Conservation (phyloP, 2,888 invertebrate genomes). For the Urechis unicinctus region DNA sequence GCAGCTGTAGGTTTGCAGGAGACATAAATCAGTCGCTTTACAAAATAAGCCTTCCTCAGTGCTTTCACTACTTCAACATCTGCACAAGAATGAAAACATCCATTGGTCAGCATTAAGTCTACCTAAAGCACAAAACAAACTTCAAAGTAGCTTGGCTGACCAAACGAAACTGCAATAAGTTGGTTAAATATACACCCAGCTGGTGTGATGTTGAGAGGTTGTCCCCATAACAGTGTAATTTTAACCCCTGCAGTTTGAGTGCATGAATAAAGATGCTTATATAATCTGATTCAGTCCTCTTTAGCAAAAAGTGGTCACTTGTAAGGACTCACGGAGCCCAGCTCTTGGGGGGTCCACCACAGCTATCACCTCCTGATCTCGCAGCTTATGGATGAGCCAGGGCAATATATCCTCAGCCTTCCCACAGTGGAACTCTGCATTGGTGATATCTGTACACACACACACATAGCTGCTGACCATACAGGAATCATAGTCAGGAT, state of each 20-base stretch:
- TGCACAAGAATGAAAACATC: slow-evolving; percentile 18
- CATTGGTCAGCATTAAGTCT: no score
- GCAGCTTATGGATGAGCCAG: slow-evolving; percentile 24
- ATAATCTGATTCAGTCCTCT: not conserved
- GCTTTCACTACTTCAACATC: slow-evolving; percentile 54
- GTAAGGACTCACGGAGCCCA: slow-evolving; percentile 58
- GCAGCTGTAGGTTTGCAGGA: slow-evolving; percentile 77
- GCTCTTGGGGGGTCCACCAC: slow-evolving; percentile 95
- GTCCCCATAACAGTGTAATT: no score
- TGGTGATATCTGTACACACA: slow-evolving; percentile 42
- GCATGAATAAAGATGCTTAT: not conserved
- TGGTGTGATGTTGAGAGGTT: no score
- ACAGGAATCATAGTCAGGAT: no score
- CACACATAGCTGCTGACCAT: no score
- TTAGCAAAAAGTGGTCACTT: not conserved
- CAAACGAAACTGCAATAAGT: no score
- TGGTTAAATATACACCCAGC: no score
- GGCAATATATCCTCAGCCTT: slow-evolving; percentile 83
- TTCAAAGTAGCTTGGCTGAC: no score
- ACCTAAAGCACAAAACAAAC: no score
- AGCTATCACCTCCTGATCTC: slow-evolving; percentile 62
- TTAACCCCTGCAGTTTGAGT: slow-evolving; percentile 49
- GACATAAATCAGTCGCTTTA: slow-evolving; percentile 80
- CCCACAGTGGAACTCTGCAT: slow-evolving; percentile 77
- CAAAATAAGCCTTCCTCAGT: slow-evolving; percentile 66